A percentile compares a stretch with the other conserved stretches of the same genome.
These are phyloP conservation scores for Tetragonisca angustula DNA, from an alignment of 2,888 invertebrate species.

Conservation along the genomic window DNA sequence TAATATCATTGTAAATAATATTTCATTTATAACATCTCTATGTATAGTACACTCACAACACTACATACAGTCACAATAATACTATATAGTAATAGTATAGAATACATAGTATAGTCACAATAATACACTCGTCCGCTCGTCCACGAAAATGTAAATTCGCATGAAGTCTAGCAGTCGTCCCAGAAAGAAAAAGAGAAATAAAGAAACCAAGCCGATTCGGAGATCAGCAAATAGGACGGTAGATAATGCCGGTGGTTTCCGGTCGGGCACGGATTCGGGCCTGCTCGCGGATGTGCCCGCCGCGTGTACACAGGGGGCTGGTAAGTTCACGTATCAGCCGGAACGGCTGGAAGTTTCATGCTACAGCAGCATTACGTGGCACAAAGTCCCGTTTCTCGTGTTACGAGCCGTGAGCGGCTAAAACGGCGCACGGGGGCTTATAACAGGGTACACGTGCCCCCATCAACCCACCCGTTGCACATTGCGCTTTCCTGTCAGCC, in stretches of 20 bases:
- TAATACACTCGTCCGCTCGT: no score
- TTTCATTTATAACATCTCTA: no score
- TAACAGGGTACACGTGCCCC: constrained; percentile 66
- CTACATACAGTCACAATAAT: no score
- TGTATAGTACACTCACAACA: no score
- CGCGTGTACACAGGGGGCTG: constrained; percentile 27
- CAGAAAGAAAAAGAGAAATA: background rate
- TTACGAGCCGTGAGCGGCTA: constrained; percentile 54
- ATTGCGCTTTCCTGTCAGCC: constrained; percentile 43
- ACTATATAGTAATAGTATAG: no score
- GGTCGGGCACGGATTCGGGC: constrained; percentile 26
- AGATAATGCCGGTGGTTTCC: constrained; percentile 37
- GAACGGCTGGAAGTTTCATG: constrained; percentile 64
- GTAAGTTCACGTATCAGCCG: constrained; percentile 60
- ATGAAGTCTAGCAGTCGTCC: no score
- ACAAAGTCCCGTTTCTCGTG: constrained; percentile 70
- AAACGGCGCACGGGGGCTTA: constrained; percentile 50
- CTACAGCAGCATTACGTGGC: constrained; percentile 66
- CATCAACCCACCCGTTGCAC: constrained; percentile 48
- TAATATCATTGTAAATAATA: no score
- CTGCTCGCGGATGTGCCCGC: constrained; percentile 24
- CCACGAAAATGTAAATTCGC: no score
- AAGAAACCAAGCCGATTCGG: background rate
- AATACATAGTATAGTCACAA: no score
- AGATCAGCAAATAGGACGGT: constrained; percentile 23